These are phyloP conservation scores for Belgica antarctica DNA, from an alignment of 2,888 invertebrate species.

Conservation along the genomic window DNA sequence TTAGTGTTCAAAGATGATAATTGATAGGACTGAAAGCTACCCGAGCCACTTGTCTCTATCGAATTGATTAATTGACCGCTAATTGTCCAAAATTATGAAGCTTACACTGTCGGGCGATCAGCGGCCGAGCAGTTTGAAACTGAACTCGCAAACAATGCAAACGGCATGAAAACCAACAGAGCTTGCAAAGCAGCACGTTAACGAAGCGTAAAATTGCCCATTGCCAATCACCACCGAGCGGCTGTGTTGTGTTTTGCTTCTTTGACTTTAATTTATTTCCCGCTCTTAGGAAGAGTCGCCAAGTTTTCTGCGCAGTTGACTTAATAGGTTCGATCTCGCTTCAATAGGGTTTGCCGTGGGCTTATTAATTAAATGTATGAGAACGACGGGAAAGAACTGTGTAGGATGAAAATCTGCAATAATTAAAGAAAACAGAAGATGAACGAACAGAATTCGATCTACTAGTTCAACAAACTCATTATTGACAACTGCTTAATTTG, in stretches of 20 bases:
- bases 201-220: slow-evolving; percentile 43
- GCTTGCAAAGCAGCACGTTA: slow-evolving; percentile 22
- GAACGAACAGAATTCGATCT: neutral
- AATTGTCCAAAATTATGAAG: slow-evolving; percentile 33
- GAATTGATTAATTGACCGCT: slow-evolving; percentile 36
- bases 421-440: slow-evolving; percentile 5
- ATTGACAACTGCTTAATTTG: neutral
- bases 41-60: neutral
- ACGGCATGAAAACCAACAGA: slow-evolving; percentile 26
- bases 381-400: neutral
- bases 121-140: neutral
- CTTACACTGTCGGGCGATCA: neutral
- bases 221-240: slow-evolving; percentile 25
- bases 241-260: neutral
- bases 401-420: slow-evolving; percentile 1
- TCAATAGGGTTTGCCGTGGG: slow-evolving; percentile 27
- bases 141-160: slow-evolving; percentile 29
- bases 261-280: slow-evolving; percentile 5
- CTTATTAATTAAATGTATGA: slow-evolving; percentile 33
- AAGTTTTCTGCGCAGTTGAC: neutral
- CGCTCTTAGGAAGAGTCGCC: slow-evolving; percentile 5
- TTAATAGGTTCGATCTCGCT: neutral
- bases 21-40: neutral
- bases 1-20: slow-evolving; percentile 3
- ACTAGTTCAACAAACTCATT: slow-evolving; percentile 16